Conservation (phyloP, 2,888 invertebrate species). For the Amaurobius ferox region DNA sequence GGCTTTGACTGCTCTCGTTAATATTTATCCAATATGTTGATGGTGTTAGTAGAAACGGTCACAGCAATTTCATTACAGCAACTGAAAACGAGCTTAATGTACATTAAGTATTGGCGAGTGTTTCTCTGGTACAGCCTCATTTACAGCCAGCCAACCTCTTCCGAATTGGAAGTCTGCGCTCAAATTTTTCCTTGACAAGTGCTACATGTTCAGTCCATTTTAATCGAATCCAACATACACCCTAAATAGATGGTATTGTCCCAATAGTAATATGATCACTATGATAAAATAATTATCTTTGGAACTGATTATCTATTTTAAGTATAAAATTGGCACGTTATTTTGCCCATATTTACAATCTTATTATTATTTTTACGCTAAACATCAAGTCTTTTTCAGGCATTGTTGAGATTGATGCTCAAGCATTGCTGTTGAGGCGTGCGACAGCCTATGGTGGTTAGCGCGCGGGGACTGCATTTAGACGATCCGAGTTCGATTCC, state of each 20-base stretch:
- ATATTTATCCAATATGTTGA: neutral
- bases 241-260: constrained; percentile 8
- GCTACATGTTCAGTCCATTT: neutral
- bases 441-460: too few relatives aligned
- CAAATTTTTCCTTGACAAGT: neutral
- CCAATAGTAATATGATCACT: neutral
- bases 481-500: too few relatives aligned
- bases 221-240: neutral
- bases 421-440: too few relatives aligned
- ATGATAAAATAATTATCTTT: too few relatives aligned
- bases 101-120: constrained; percentile 2
- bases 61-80: neutral
- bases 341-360: neutral
- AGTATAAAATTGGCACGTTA: too few relatives aligned
- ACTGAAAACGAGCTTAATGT: neutral
- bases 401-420: neutral
- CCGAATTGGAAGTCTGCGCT: neutral
- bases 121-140: neutral
- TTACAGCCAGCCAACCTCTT: constrained; percentile 7
- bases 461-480: too few relatives aligned
- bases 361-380: neutral
- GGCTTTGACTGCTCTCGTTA: neutral
- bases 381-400: neutral
- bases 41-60: neutral
- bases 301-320: too few relatives aligned